Conservation (phyloP, 2,797 vertebrate species). For the Microctenopoma lineatum region DNA sequence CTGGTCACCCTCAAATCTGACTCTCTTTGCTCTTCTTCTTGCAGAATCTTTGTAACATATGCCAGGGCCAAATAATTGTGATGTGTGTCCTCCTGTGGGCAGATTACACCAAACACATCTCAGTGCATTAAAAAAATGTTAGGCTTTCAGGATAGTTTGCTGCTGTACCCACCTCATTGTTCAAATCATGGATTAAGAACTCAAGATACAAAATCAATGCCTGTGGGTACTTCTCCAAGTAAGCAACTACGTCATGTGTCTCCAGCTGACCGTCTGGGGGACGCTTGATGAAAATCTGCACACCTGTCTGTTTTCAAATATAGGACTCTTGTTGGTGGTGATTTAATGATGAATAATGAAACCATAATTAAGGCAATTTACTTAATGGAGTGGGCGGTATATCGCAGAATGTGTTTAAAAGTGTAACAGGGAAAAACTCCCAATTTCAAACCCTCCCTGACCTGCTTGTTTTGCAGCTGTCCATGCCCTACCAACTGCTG, state of each 20-base stretch:
- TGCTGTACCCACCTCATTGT: constrained; percentile 70
- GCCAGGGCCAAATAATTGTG: constrained; percentile 74
- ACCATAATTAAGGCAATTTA: constrained; percentile 4
- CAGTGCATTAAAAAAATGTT: constrained; percentile 41
- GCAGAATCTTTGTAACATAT: constrained; percentile 66
- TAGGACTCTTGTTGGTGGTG: constrained; percentile 14
- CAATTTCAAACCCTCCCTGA: too few species aligned
- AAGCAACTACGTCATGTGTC: constrained; percentile 56
- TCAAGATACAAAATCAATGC: constrained; percentile 76
- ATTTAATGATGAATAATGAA: constrained; percentile 20
- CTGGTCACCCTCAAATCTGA: constrained; percentile 50
- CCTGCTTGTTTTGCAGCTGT: too few species aligned
- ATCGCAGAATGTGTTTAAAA: background rate
- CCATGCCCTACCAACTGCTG: too few species aligned
- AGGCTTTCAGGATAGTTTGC: constrained; percentile 25
- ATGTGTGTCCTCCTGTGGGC: constrained; percentile 73
- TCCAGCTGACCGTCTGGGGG: constrained; percentile 49
- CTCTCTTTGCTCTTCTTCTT: constrained; percentile 37
- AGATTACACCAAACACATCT: constrained; percentile 42
- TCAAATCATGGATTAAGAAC: constrained; percentile 71
- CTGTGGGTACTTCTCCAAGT: constrained; percentile 69
- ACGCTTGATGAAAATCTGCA: constrained; percentile 75
- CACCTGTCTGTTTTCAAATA: constrained; percentile 67
- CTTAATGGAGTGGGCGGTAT: constrained; percentile 4
- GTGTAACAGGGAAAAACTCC: background rate